These are phyloP conservation scores for Malurus melanocephalus DNA, from an alignment of 2,113 vertebrate species.

Conservation along the genomic window DNA sequence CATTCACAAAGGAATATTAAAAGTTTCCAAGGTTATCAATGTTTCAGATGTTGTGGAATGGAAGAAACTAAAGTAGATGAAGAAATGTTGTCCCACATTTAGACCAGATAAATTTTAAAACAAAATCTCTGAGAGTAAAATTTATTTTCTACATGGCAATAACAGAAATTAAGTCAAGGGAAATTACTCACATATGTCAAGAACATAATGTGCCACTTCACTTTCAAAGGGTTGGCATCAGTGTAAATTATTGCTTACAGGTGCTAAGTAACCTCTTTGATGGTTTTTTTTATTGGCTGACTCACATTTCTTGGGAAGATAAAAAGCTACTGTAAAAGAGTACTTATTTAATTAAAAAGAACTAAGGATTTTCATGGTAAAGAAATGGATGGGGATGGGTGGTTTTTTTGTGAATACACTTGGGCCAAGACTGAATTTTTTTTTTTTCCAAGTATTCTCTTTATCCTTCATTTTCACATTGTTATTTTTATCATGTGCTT, in stretches of 20 bases:
- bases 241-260: conserved; percentile 59
- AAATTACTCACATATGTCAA: conserved; percentile 31
- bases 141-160: background rate
- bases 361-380: background rate
- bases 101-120: background rate
- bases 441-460: background rate
- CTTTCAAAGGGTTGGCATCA: conserved; percentile 52
- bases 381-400: background rate
- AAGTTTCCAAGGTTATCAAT: background rate
- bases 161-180: conserved; percentile 4
- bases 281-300: conserved; percentile 34
- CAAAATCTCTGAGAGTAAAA: background rate
- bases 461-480: background rate
- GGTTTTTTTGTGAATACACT: background rate
- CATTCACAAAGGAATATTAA: background rate
- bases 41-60: background rate
- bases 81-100: background rate
- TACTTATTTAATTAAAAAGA: conserved; percentile 53
- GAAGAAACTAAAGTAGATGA: background rate
- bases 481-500: background rate
- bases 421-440: background rate
- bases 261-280: conserved; percentile 60
- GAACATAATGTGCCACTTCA: background rate
- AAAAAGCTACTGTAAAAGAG: conserved; percentile 49
- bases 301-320: conserved; percentile 48